Base-by-base conservation (phyloP, 37 sponge, comb jelly and placozoan genomes). In the Amphimedon queenslandica region DNA sequence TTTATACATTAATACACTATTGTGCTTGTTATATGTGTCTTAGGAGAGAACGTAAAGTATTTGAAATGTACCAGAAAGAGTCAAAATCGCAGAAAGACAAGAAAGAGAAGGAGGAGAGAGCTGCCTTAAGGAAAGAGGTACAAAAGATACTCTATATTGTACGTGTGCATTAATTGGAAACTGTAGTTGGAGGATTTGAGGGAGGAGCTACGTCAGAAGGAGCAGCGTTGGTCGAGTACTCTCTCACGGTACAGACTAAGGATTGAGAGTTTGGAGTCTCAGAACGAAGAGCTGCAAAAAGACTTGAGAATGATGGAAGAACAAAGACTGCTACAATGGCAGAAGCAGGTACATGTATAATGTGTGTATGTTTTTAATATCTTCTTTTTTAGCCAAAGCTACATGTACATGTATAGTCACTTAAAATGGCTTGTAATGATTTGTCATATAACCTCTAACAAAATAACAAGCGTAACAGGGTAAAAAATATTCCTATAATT, bases 231-330 rank as follows among this genome's bases (percentile, higher is more conserved):
- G 90, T 66, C 57, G n/a, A 70, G 87, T 33, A 64, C 83, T 29
- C 57, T 82, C 30, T 69, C 77, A 35, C 74, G 93, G 16, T 81
- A 82, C 30, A 69, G 81, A 6, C 51, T 57, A 40, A 71, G 72
- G 61, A 81, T 88, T 20, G 75, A 74, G 69, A 23, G 58, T 0
- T 67, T 88, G 65, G 93, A 93, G 75, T 40, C 41, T 3, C 80
- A 85, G 76, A 93, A 93, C 69, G 34, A 60, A n/a, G 93, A 93
- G 69, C 75, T 93, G 33, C 88, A 85, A 40, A 64, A 61, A 37
- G 93, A 93, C 53, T 75, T 93, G 16, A 57, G 56, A n/a, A 40
- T 88, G 58, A 77, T 93, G 86, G 93, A 93, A 36, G 77, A 85
- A 66, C 67, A 88, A 47, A 65, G 93, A 72, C 90, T 93, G 6